These are phyloP conservation scores for Hypothenemus hampei DNA, from an alignment of 1,140 invertebrate species.

Conservation along the genomic window DNA sequence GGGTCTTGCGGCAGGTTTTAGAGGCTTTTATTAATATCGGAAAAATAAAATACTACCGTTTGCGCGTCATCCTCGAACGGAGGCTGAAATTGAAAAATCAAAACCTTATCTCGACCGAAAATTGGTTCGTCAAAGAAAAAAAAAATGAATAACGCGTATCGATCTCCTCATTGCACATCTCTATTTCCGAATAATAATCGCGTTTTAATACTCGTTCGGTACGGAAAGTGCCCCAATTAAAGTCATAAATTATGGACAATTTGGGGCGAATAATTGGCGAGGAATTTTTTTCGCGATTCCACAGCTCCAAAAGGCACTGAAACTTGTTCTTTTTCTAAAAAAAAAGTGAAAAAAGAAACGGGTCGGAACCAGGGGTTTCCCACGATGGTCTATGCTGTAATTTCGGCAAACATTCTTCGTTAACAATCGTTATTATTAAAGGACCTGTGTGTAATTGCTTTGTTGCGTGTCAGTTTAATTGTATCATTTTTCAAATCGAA, in stretches of 20 bases:
- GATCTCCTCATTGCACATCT: not conserved
- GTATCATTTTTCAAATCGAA: not conserved
- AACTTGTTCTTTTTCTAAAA: conserved; percentile 10
- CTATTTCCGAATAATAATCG: conserved; percentile 2
- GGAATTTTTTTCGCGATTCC: conserved; percentile 23
- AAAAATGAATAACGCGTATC: conserved; percentile 3
- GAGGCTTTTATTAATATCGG: conserved; percentile 22
- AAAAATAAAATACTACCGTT: conserved; percentile 19
- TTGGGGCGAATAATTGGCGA: conserved; percentile 22
- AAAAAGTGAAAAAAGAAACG: no score
- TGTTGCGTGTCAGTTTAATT: conserved; percentile 13
- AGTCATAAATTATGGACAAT: conserved; percentile 25
- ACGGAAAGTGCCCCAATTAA: conserved; percentile 19
- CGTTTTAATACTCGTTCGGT: conserved; percentile 12
- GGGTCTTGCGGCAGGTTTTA: conserved; percentile 15
- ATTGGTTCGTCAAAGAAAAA: conserved; percentile 6
- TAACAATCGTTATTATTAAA: conserved; percentile 17
- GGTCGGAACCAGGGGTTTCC: conserved; percentile 3
- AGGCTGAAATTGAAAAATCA: conserved; percentile 21
- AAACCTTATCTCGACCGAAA: conserved; percentile 14
- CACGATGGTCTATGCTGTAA: conserved; percentile 20
- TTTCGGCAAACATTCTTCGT: conserved; percentile 17
- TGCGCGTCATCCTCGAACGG: not conserved
- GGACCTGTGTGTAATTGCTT: conserved; percentile 10
- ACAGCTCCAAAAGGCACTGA: conserved; percentile 16